Base-by-base conservation (phyloP, 2,113 vertebrate species). In the Eidolon helvum region DNA sequence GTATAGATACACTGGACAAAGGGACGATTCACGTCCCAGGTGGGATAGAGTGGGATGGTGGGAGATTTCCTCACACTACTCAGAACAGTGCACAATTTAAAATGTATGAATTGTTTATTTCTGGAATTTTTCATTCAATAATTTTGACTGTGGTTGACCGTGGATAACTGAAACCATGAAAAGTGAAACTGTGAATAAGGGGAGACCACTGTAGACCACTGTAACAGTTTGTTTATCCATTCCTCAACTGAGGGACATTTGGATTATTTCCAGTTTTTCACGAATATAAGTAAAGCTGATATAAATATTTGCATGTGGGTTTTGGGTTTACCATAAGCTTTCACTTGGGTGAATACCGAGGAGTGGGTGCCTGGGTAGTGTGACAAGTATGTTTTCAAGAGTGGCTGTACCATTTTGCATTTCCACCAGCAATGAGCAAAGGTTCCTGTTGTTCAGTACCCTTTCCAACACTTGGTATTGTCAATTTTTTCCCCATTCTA, bases 371-470 rank as follows among this genome's bases (percentile, higher is more conserved):
- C 28, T 43, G 43, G n/a, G 28, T 69, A 40, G 16, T 71, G 53
- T 78, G 71, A 3, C 59, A 45, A 48, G 26, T 53, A 18, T 35
- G 19, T n/a, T 66, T 63, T 84, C 80, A 33, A 66, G 61, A 16
- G 19, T 22, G 30, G 61, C 45, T 48, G 12, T 45, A 15, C 21
- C 21, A 8, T 69, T 68, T 68, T 38, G 24, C 45, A 50, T 53
- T 24, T 0, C 15, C 63, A 85, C n/a, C 50, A 33, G 35, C n/a
- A 85, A 11, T 3, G 18, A 15, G 48, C 55, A 35, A 55, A 45
- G 11, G 26, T 71, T n/a, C 12, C 16, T 24, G 0, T 30, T 24
- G 0, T 30, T 72, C 0, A 0, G 11, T 11, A 50, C 43, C 65
- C 66, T 63, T 21, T 19, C 21, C n/a, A 30, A 12, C 59, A 38